phyloP scores from a whole-genome alignment of 2,888 invertebrate genomes.

The Diogma glabrata region DNA sequence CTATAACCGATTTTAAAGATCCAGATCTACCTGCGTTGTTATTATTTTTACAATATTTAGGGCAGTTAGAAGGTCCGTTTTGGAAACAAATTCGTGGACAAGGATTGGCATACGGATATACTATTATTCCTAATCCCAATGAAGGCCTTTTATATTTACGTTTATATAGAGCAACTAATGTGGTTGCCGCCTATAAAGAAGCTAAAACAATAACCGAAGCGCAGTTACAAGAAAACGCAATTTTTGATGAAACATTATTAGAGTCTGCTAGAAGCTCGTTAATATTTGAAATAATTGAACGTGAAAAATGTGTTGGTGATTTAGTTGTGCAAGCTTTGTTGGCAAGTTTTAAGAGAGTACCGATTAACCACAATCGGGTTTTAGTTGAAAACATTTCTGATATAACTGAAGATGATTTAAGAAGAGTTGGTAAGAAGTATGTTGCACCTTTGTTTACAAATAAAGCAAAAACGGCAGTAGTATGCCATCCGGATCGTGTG shows the following conservation, averaged over 20 bases:
- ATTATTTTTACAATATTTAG: conserved; percentile 75
- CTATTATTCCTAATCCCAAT: conserved; percentile 47
- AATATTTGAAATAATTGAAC: conserved; percentile 74
- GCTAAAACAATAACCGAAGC: conserved; percentile 54
- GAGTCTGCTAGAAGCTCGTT: conserved; percentile 76
- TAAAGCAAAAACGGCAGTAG: conserved; percentile 52
- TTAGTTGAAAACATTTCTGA: conserved; percentile 38
- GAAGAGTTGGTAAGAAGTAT: conserved; percentile 58
- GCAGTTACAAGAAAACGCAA: conserved; percentile 43
- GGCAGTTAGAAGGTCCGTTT: conserved; percentile 56
- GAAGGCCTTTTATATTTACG: conserved; percentile 62
- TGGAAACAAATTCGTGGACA: conserved; percentile 79
- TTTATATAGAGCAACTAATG: conserved; percentile 65
- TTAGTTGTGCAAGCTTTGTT: conserved; percentile 61
- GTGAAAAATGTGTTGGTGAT: conserved; percentile 66
- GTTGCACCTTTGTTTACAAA: conserved; percentile 54
- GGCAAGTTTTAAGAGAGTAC: conserved; percentile 55
- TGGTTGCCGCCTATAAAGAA: conserved; percentile 67
- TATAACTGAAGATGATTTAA: conserved; percentile 51
- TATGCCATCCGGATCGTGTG: conserved; percentile 67
- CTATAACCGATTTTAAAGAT: conserved; percentile 49
- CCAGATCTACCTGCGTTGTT: conserved; percentile 60
- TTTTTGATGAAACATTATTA: conserved; percentile 62
- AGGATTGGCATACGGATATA: conserved; percentile 74
- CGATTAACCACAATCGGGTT: conserved; percentile 46